These are phyloP conservation scores for Pseudochirops cupreus DNA, from an alignment of 2,797 vertebrate genomes.

Conservation along the genomic window DNA sequence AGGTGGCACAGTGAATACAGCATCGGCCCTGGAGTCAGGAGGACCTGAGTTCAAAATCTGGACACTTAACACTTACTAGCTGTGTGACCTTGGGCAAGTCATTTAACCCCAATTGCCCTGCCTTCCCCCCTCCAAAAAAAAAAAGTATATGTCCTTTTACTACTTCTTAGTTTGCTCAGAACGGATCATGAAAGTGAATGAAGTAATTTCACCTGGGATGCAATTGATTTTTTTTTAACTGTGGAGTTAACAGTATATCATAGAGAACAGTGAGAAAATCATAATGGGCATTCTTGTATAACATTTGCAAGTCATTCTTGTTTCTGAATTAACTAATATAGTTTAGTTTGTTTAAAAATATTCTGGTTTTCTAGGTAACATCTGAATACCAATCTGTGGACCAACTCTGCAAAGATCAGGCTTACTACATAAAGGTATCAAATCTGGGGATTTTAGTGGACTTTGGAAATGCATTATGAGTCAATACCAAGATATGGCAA, in stretches of 20 bases:
- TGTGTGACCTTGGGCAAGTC: too few relatives aligned
- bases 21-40: too few relatives aligned
- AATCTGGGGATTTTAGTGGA: neutral
- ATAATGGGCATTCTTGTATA: neutral
- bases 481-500: neutral
- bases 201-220: slow-evolving; percentile 36
- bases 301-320: neutral
- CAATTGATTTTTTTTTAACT: neutral
- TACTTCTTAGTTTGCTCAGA: slow-evolving; percentile 29
- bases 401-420: slow-evolving; percentile 68
- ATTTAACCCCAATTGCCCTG: too few relatives aligned
- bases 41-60: too few relatives aligned
- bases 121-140: too few relatives aligned
- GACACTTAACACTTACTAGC: too few relatives aligned
- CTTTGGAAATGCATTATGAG: neutral
- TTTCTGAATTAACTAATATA: slow-evolving; percentile 7
- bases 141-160: neutral
- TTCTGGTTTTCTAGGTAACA: slow-evolving; percentile 59
- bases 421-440: slow-evolving; percentile 66
- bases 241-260: slow-evolving; percentile 44
- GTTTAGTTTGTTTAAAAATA: slow-evolving; percentile 3
- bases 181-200: neutral
- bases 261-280: neutral
- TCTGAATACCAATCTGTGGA: slow-evolving; percentile 57
- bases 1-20: too few relatives aligned